These are phyloP conservation scores for Phyllotis vaccarum DNA, from an alignment of 2,797 vertebrate genomes.

Conservation along the genomic window DNA sequence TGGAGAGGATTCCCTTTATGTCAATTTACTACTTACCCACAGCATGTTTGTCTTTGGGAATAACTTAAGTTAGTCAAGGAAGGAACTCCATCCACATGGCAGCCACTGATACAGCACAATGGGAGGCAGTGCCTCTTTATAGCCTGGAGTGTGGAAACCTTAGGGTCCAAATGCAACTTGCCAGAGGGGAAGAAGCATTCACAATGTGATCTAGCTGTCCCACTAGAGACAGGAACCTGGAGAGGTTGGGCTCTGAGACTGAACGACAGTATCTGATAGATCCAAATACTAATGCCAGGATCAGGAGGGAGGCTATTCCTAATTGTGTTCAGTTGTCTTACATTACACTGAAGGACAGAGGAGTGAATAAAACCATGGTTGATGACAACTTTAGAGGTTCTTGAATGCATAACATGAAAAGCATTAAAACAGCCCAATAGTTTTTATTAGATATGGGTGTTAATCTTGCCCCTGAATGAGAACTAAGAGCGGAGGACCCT, in stretches of 20 bases:
- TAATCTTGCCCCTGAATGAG: conserved; percentile 82
- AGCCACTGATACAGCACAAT: conserved; percentile 14
- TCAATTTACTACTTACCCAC: conserved; percentile 50
- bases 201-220: conserved; percentile 87
- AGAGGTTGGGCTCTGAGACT: conserved; percentile 87
- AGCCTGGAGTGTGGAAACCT: conserved; percentile 67
- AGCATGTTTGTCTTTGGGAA: conserved; percentile 61
- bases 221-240: conserved; percentile 86
- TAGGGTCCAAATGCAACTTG: conserved; percentile 51
- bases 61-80: conserved; percentile 81
- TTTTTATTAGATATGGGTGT: conserved; percentile 84
- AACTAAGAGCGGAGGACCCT: too few species aligned
- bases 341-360: conserved; percentile 88
- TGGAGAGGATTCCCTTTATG: conserved; percentile 51
- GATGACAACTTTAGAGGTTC: conserved; percentile 86
- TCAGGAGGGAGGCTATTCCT: conserved; percentile 86
- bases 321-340: conserved; percentile 89
- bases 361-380: conserved; percentile 88
- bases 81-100: conserved; percentile 58
- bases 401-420: conserved; percentile 85
- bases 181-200: conserved; percentile 82
- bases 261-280: conserved; percentile 87
- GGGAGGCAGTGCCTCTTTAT: conserved; percentile 71
- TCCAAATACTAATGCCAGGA: conserved; percentile 87
- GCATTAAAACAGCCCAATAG: conserved; percentile 87